Base-by-base conservation (phyloP, 2,797 vertebrate species). In the Prionace glauca region DNA sequence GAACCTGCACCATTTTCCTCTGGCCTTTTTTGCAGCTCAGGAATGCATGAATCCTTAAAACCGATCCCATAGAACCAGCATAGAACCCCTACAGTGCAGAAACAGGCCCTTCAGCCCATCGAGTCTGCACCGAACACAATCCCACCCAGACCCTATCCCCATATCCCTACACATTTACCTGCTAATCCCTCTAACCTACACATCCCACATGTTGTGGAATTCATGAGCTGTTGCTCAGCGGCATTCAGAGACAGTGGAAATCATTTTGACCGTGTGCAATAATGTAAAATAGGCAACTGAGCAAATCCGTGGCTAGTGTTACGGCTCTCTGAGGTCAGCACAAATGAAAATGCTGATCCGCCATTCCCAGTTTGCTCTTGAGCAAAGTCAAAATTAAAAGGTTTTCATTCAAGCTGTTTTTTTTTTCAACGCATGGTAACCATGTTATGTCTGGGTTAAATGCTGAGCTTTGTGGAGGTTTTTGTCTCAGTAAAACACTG, bases 361-460 rank as follows among this genome's bases (percentile, higher is more conserved):
- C 4, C 36, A 69, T 41, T 20, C 7, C 0, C 24, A 65, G 3
- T 41, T 92, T 67, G n/a, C n/a, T 41, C 7, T 11, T 10, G 24
- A 24, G n/a, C 93, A 24, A 74, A 74, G 36, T 95, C 72, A 95
- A 29, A 77, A 95, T 77, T 50, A 20, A 56, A 74, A 74, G 50
- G 71, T 32, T 91, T 72, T 24, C 26, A 74, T 74, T 72, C 26
- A 74, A 94, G 71, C 5, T 11, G 26, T 29, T 14, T 71, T 56
- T 56, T 45, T n/a, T 71, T n/a, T 8, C 50, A 95, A 77, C 60
- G 24, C 45, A 56, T 16, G 93, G 93, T 26, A 77, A 77, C 71
- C 29, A 60, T 95, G 93, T 95, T 95, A 50, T 95, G 93, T 95
- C 93, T 72, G 71, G 93, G 45, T 26, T 56, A 72, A 95, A 77